phyloP scores from a whole-genome alignment of 2,888 invertebrate genomes.

The Latrodectus hesperus region DNA sequence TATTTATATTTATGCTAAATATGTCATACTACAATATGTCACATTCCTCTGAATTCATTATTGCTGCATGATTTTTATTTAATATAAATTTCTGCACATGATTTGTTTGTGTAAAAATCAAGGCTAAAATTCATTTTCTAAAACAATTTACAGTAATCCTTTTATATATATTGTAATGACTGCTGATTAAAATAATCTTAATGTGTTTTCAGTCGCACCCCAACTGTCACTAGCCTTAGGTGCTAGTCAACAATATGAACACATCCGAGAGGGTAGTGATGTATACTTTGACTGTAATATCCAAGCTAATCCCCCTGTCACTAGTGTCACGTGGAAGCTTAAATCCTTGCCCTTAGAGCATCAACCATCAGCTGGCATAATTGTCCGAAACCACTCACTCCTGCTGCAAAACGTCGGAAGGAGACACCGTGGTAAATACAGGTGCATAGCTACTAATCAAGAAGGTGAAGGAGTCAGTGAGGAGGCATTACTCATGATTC shows the following conservation, averaged over 20 bases:
- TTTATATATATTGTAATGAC: too few species aligned
- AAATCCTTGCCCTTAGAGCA: constrained; percentile 69
- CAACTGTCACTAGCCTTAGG: constrained; percentile 87
- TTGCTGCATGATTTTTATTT: too few species aligned
- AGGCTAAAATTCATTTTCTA: too few species aligned
- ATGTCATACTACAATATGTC: too few species aligned
- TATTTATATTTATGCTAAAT: too few species aligned
- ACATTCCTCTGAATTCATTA: too few species aligned
- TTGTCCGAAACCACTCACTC: constrained; percentile 71
- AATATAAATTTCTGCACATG: too few species aligned
- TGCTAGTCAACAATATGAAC: constrained; percentile 87
- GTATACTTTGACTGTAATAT: constrained; percentile 95
- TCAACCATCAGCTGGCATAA: constrained; percentile 70
- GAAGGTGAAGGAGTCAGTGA: constrained; percentile 72
- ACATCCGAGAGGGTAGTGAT: constrained; percentile 93
- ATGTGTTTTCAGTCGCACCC: constrained; percentile 82
- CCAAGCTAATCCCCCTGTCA: constrained; percentile 88
- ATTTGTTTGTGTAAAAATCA: too few species aligned
- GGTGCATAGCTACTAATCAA: constrained; percentile 71
- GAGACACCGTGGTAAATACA: constrained; percentile 71
- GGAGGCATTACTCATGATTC: constrained; percentile 70
- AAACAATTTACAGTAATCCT: too few species aligned
- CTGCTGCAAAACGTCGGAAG: constrained; percentile 71
- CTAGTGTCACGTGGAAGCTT: constrained; percentile 84
- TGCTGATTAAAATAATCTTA: too few species aligned